Evolutionary conservation across 2,797 vertebrate species (phyloP).

Genomic region (Micropoecilia bifurca): DNA sequence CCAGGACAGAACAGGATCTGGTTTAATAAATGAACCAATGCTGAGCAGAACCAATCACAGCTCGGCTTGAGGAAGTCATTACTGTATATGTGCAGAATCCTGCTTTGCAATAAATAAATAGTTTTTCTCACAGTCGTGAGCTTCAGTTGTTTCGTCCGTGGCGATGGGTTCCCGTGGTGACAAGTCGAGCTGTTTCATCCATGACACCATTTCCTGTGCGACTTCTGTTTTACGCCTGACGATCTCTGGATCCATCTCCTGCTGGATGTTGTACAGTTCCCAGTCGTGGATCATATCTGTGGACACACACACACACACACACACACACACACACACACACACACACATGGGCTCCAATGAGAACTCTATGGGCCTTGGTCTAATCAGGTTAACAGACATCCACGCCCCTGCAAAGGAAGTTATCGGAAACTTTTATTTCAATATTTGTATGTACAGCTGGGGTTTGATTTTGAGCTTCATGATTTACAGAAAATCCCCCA

Average conservation of each 20-base stretch:
- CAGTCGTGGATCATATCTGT: conserved; percentile 92
- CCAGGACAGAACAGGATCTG: neutral
- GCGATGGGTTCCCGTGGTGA: conserved; percentile 78
- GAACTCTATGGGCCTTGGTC: neutral
- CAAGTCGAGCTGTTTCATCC: conserved; percentile 85
- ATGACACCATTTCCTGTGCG: conserved; percentile 84
- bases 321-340: too few species aligned
- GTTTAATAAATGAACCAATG: neutral
- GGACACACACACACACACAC: neutral
- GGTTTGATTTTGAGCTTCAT: neutral
- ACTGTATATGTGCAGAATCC: neutral
- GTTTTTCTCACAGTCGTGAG: conserved; percentile 84
- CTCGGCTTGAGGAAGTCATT: neutral
- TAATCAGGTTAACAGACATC: neutral
- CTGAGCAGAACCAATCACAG: neutral
- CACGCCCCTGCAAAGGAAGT: neutral
- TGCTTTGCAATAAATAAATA: neutral
- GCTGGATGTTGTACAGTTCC: conserved; percentile 87
- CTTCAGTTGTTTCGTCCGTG: conserved; percentile 83
- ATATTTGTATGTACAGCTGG: neutral
- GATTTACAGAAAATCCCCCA: neutral
- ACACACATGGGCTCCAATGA: neutral
- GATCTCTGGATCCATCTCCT: conserved; percentile 85
- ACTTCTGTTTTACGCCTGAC: conserved; percentile 73
- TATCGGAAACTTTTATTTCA: neutral